Conservation (phyloP, 2,888 invertebrate species). For the Thereva nobilitata region DNA sequence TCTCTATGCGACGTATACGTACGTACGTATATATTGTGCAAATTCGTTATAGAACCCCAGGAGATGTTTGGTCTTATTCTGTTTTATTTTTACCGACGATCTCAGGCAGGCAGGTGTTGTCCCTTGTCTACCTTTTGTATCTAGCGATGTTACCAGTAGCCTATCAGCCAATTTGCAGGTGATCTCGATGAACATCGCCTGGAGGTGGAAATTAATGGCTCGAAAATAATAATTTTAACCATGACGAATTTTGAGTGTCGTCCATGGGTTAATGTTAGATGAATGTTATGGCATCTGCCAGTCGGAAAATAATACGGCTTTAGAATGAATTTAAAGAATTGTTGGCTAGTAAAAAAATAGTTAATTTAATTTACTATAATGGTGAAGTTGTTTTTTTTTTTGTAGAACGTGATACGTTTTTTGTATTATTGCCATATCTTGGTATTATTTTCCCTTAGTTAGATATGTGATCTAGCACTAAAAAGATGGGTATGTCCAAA, state of each 20-base stretch:
- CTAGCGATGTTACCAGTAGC: slow-evolving; percentile 19
- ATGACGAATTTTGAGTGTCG: not conserved
- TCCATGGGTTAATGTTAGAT: too few relatives aligned
- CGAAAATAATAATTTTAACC: slow-evolving; percentile 12
- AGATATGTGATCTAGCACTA: too few relatives aligned
- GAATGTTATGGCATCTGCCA: too few relatives aligned
- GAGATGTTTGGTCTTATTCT: not conserved
- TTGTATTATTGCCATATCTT: too few relatives aligned
- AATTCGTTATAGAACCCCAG: slow-evolving; percentile 4
- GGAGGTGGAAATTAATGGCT: slow-evolving; percentile 28
- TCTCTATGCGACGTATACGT: not conserved
- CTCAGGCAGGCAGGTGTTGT: slow-evolving; percentile 14
- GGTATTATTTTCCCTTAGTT: too few relatives aligned
- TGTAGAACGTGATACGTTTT: too few relatives aligned
- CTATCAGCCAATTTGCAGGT: slow-evolving; percentile 25
- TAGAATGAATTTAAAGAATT: too few relatives aligned
- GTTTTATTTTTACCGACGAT: slow-evolving; percentile 20
- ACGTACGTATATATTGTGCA: slow-evolving; percentile 6
- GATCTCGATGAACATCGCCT: slow-evolving; percentile 8
- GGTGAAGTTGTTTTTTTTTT: too few relatives aligned
- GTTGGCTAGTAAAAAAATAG: too few relatives aligned
- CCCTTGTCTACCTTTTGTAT: not conserved
- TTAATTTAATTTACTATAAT: too few relatives aligned
- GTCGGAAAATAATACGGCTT: too few relatives aligned
- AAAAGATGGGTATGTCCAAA: too few relatives aligned